Percentiles rank a stretch among this genome's conserved stretches.
These are phyloP conservation scores for Caenorhabditis remanei DNA, from an alignment of 1,140 invertebrate species.

Conservation along the genomic window DNA sequence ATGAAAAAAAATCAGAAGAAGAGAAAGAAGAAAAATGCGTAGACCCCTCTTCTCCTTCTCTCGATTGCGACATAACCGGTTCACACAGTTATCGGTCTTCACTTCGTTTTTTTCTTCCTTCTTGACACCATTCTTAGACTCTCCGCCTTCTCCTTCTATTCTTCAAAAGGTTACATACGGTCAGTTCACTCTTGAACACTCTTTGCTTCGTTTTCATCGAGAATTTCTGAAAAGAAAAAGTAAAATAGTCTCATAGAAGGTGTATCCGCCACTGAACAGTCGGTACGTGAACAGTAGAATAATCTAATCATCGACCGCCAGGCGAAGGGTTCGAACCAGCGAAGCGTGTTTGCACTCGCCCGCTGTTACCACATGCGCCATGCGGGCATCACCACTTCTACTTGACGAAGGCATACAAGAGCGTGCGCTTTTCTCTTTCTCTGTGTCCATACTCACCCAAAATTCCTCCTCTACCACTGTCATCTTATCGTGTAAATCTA, in stretches of 20 bases:
- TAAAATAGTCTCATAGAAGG: slow-evolving; percentile 45
- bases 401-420: not conserved
- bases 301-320: slow-evolving; percentile 25
- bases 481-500: slow-evolving; percentile 35
- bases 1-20: slow-evolving; percentile 32
- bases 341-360: not conserved
- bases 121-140: slow-evolving; percentile 24
- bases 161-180: slow-evolving; percentile 9
- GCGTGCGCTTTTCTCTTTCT: not conserved
- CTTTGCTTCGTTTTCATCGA: not conserved
- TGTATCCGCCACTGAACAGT: slow-evolving; percentile 52
- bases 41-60: slow-evolving; percentile 34
- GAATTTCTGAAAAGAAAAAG: slow-evolving; percentile 25
- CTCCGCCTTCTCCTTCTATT: not conserved
- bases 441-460: not conserved
- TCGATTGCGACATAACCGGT: slow-evolving; percentile 53
- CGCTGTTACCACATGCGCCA: slow-evolving; percentile 34
- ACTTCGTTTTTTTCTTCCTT: not conserved
- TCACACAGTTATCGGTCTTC: slow-evolving; percentile 30
- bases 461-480: not conserved
- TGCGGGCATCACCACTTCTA: not conserved
- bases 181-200: slow-evolving; percentile 25
- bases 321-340: not conserved
- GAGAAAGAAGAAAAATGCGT: slow-evolving; percentile 36
- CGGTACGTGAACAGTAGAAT: slow-evolving; percentile 51